These are phyloP conservation scores for Amblyornis subalaris DNA, from an alignment of 2,113 vertebrate genomes.

Conservation along the genomic window DNA sequence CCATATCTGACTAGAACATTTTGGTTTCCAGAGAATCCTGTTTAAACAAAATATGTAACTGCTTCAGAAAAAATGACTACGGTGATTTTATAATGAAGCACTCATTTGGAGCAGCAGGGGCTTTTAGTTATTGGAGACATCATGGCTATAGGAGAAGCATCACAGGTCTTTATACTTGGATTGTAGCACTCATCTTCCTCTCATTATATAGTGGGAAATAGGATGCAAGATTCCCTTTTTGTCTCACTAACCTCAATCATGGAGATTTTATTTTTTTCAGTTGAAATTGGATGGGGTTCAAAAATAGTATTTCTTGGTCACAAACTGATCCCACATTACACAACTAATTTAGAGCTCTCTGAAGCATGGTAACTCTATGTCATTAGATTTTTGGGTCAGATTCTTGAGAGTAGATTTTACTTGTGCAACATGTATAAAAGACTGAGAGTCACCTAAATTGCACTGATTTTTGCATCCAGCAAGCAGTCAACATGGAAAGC, in stretches of 20 bases:
- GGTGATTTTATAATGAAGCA: not conserved
- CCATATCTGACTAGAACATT: not conserved
- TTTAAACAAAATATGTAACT: not conserved
- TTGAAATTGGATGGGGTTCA: not conserved
- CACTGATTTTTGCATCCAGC: not conserved
- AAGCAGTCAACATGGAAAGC: not conserved
- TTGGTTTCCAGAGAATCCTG: not conserved
- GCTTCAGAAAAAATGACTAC: not conserved
- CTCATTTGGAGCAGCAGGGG: not conserved
- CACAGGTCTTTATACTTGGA: not conserved
- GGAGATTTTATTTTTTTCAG: not conserved
- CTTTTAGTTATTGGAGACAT: not conserved
- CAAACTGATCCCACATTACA: not conserved
- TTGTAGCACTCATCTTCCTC: not conserved
- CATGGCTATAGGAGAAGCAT: not conserved
- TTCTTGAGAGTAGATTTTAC: not conserved
- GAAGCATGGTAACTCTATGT: not conserved
- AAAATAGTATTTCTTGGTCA: not conserved
- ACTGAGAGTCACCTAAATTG: not conserved
- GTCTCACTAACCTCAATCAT: not conserved
- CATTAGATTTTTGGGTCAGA: not conserved
- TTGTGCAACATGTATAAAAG: not conserved
- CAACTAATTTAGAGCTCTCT: not conserved
- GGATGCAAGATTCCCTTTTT: not conserved
- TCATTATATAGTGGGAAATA: not conserved